phyloP scores from a whole-genome alignment of 1,140 invertebrate species.

The Sarcophaga peregrina region DNA sequence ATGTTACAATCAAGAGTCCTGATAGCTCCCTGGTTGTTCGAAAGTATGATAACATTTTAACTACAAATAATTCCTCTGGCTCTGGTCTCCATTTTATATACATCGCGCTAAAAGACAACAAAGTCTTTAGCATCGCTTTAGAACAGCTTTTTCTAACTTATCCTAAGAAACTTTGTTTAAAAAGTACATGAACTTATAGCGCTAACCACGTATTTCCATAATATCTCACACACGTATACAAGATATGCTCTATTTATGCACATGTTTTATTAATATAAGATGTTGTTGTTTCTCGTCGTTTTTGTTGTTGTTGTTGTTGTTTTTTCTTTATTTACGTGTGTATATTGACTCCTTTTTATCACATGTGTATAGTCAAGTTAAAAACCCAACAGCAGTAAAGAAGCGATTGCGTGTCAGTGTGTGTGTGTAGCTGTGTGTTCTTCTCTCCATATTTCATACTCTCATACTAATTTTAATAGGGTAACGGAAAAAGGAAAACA shows the following conservation, averaged over 20 bases:
- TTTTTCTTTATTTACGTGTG: too few species aligned
- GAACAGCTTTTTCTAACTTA: too few species aligned
- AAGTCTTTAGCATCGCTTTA: too few species aligned
- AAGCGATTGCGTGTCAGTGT: neutral
- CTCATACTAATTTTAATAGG: too few species aligned
- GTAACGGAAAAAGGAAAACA: constrained; percentile 17
- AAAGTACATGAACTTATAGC: too few species aligned
- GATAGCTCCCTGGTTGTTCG: too few species aligned
- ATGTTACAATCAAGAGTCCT: too few species aligned
- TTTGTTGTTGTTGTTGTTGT: neutral
- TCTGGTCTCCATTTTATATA: too few species aligned
- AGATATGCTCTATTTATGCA: neutral
- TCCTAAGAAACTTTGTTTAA: too few species aligned
- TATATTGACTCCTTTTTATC: constrained; percentile 21
- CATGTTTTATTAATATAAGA: constrained; percentile 11
- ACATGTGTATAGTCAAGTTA: constrained; percentile 8
- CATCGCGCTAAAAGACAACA: too few species aligned
- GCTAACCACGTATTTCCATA: neutral
- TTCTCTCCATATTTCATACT: neutral
- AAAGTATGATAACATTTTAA: too few species aligned
- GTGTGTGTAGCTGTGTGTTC: neutral
- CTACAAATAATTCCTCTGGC: too few species aligned
- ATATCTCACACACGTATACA: neutral
- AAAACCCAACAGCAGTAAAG: neutral
- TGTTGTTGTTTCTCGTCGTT: neutral